phyloP scores from a whole-genome alignment of 2,888 invertebrate species.

The Philopedon plagiatum region DNA sequence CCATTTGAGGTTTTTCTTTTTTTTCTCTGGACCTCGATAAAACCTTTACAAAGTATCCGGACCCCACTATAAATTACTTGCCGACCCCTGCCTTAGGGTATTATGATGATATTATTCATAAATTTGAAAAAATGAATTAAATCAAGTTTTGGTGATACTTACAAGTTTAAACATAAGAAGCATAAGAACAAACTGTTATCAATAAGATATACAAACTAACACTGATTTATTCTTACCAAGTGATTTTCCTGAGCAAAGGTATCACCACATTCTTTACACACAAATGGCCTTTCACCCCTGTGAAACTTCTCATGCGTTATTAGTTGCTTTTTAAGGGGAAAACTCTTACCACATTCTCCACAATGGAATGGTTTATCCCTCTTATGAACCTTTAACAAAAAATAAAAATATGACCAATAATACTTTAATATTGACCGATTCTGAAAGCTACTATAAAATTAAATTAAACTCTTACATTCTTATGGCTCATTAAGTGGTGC shows the following conservation, averaged over 20 bases:
- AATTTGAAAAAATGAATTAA: too few relatives aligned
- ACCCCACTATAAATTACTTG: too few relatives aligned
- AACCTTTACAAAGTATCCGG: too few relatives aligned
- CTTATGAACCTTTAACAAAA: slow-evolving; percentile 75
- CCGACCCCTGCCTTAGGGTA: too few relatives aligned
- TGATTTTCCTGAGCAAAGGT: slow-evolving; percentile 93
- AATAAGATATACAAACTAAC: neutral
- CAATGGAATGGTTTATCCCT: slow-evolving; percentile 87
- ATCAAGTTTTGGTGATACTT: too few relatives aligned
- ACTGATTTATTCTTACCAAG: slow-evolving; percentile 67
- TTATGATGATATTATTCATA: too few relatives aligned
- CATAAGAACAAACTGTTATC: neutral
- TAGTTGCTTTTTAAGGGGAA: slow-evolving; percentile 85
- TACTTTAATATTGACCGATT: too few relatives aligned
- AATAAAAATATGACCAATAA: neutral
- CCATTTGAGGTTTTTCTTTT: too few relatives aligned
- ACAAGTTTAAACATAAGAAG: too few relatives aligned
- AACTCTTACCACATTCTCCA: slow-evolving; percentile 86
- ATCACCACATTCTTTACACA: slow-evolving; percentile 92
- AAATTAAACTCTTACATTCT: slow-evolving; percentile 80
- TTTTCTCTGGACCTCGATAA: too few relatives aligned
- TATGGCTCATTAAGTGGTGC: slow-evolving; percentile 86
- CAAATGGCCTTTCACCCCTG: slow-evolving; percentile 86
- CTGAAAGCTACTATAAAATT: too few relatives aligned
- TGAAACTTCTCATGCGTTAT: slow-evolving; percentile 91